These are phyloP conservation scores for Sandelia bainsii DNA, from an alignment of 2,797 vertebrate species.

Conservation along the genomic window DNA sequence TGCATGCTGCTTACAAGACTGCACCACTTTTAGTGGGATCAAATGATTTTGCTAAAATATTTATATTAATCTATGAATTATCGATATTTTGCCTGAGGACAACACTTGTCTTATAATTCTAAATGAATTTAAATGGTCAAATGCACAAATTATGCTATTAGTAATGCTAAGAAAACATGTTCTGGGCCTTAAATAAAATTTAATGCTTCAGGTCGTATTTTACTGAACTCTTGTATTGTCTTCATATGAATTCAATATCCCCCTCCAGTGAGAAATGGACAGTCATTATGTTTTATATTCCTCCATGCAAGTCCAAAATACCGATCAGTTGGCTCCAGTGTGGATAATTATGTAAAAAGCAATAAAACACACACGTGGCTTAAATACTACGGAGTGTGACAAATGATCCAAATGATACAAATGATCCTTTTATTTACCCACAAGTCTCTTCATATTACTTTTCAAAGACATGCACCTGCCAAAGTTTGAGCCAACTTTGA, in stretches of 20 bases:
- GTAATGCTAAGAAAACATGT: background rate
- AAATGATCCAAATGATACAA: background rate
- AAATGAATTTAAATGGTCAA: background rate
- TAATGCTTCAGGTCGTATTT: slow-evolving; percentile 1
- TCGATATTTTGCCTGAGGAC: background rate
- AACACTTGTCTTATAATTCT: background rate
- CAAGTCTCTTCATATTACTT: slow-evolving; percentile 1
- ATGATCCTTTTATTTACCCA: background rate
- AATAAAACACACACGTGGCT: slow-evolving; percentile 46
- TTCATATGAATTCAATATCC: slow-evolving; percentile 27
- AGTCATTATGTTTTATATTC: slow-evolving; percentile 32
- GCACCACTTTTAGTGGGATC: too few species aligned
- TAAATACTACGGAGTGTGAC: slow-evolving; percentile 20
- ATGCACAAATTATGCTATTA: background rate
- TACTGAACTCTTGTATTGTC: slow-evolving; percentile 10
- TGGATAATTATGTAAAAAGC: slow-evolving; percentile 26
- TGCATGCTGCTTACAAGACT: too few species aligned
- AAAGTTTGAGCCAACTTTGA: slow-evolving; percentile 13
- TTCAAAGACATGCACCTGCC: slow-evolving; percentile 6
- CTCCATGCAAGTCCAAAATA: slow-evolving; percentile 23
- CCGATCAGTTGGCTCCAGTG: slow-evolving; percentile 13
- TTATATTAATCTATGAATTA: too few species aligned
- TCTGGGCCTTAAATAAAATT: background rate
- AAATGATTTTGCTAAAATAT: too few species aligned
- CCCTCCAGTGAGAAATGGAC: slow-evolving; percentile 9